These are phyloP conservation scores for Campoplex capitator DNA, from an alignment of 2,888 invertebrate species.

Conservation along the genomic window DNA sequence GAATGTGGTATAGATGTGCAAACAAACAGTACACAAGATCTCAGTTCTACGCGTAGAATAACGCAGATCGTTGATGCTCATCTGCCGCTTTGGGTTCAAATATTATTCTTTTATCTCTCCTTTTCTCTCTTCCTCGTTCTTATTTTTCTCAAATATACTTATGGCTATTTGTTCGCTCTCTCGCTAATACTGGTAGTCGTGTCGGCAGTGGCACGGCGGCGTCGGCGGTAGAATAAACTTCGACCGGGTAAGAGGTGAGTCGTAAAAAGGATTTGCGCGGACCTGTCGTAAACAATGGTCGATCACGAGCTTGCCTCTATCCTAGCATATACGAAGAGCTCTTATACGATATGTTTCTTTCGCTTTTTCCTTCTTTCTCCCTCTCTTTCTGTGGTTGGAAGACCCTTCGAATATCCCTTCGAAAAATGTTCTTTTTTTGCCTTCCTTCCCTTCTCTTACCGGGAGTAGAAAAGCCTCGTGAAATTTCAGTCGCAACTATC, in stretches of 20 bases:
- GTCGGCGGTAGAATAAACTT: slow-evolving; percentile 58
- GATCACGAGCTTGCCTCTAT: slow-evolving; percentile 74
- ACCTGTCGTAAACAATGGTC: slow-evolving; percentile 78
- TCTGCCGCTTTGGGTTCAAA: slow-evolving; percentile 18
- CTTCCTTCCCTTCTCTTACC: background rate
- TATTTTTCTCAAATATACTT: slow-evolving; percentile 56
- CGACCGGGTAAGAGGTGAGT: slow-evolving; percentile 64
- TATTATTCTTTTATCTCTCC: slow-evolving; percentile 31
- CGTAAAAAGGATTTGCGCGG: slow-evolving; percentile 78
- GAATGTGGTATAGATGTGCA: slow-evolving; percentile 24
- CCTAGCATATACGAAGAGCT: slow-evolving; percentile 30
- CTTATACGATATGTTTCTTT: background rate
- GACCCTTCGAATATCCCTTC: slow-evolving; percentile 21
- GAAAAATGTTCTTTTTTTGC: background rate
- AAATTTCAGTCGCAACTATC: slow-evolving; percentile 28
- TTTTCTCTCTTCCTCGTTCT: slow-evolving; percentile 36
- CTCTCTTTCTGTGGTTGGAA: slow-evolving; percentile 11
- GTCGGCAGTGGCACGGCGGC: slow-evolving; percentile 29
- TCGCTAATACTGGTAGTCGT: slow-evolving; percentile 64
- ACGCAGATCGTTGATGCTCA: slow-evolving; percentile 24
- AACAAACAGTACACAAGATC: slow-evolving; percentile 29
- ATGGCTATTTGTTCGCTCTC: slow-evolving; percentile 47
- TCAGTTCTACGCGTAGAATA: background rate
- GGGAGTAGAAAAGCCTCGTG: slow-evolving; percentile 35
- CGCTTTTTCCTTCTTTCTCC: background rate